These are phyloP conservation scores for Emys orbicularis DNA, from an alignment of 2,797 vertebrate species.

Conservation along the genomic window DNA sequence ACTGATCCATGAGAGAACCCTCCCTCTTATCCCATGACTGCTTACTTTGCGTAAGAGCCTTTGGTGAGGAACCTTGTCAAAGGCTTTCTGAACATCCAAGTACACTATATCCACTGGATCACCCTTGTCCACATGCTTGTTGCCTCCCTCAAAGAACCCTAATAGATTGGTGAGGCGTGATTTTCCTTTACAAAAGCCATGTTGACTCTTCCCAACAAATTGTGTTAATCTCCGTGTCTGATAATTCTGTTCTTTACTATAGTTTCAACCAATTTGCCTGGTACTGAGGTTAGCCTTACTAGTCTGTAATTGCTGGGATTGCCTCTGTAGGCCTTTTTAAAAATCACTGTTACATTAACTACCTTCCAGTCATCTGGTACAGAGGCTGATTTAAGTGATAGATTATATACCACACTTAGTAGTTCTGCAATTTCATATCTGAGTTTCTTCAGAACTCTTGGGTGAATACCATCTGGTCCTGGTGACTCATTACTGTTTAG, in stretches of 20 bases:
- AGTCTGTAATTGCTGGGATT: neutral
- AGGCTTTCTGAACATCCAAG: neutral
- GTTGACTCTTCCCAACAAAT: neutral
- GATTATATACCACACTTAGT: neutral
- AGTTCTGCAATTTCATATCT: neutral
- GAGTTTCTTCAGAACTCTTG: neutral
- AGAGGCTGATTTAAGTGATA: neutral
- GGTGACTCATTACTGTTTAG: neutral
- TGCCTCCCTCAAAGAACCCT: neutral
- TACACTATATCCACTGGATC: neutral
- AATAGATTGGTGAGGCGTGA: neutral
- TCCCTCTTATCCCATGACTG: too few species aligned
- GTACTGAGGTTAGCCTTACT: neutral
- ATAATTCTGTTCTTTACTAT: neutral
- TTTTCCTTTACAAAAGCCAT: neutral
- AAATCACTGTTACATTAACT: neutral
- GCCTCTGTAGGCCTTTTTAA: neutral
- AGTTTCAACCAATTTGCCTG: neutral
- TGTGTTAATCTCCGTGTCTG: neutral
- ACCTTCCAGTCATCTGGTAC: neutral
- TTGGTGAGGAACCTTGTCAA: neutral
- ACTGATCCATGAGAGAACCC: too few species aligned
- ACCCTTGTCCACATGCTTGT: neutral
- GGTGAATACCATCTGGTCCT: neutral
- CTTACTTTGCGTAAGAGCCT: too few species aligned